A percentile compares a stretch with the other conserved stretches of the same genome.
phyloP scores from a whole-genome alignment of 2,888 invertebrate species.

The Protophormia terraenovae region DNA sequence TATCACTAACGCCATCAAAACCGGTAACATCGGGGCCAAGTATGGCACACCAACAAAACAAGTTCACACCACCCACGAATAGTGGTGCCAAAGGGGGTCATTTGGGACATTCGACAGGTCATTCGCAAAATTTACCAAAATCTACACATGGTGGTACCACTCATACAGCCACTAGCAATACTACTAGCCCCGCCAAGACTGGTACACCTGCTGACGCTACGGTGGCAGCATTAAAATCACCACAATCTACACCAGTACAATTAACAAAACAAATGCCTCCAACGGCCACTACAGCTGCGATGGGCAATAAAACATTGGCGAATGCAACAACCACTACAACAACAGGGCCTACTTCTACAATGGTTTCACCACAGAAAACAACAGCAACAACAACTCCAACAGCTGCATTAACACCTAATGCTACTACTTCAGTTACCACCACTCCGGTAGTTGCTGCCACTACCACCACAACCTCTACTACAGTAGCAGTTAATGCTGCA shows the following conservation, averaged over 20 bases:
- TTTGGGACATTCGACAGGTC: slow-evolving; percentile 61
- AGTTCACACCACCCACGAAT: slow-evolving; percentile 65
- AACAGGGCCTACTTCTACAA: slow-evolving; percentile 4
- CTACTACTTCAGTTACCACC: slow-evolving; percentile 14
- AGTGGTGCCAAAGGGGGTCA: slow-evolving; percentile 69
- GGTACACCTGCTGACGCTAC: slow-evolving; percentile 35
- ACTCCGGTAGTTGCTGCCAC: slow-evolving; percentile 35
- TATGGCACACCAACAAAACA: slow-evolving; percentile 73
- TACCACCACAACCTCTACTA: background rate
- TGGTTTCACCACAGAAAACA: slow-evolving; percentile 32
- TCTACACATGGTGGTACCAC: slow-evolving; percentile 56
- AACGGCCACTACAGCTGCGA: slow-evolving; percentile 58
- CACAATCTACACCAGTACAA: slow-evolving; percentile 71
- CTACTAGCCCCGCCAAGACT: slow-evolving; percentile 50
- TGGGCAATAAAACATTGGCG: slow-evolving; percentile 41
- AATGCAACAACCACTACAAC: slow-evolving; percentile 36
- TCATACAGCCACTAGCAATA: slow-evolving; percentile 40
- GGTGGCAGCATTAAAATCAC: slow-evolving; percentile 69
- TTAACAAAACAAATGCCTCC: slow-evolving; percentile 70
- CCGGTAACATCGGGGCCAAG: slow-evolving; percentile 69
- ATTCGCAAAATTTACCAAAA: slow-evolving; percentile 71
- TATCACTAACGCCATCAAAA: slow-evolving; percentile 73
- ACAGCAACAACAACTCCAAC: slow-evolving; percentile 9
- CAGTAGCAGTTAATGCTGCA: slow-evolving; percentile 36
- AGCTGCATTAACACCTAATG: slow-evolving; percentile 10